phyloP scores from a whole-genome alignment of 1,140 invertebrate species.

The Maconellicoccus hirsutus region DNA sequence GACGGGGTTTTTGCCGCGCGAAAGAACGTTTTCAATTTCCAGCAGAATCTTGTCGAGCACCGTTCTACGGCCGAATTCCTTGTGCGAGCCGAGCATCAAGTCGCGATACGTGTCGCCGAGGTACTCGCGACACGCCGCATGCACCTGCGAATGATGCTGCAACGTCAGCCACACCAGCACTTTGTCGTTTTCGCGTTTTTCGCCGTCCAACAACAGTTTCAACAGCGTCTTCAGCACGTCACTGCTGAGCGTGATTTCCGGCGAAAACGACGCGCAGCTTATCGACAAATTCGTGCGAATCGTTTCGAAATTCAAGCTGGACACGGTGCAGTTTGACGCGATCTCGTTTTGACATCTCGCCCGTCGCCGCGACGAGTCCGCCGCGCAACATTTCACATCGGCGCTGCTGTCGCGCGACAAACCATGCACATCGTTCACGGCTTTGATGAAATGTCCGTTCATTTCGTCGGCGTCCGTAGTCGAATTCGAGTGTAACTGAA shows the following conservation, averaged over 20 bases:
- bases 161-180: too few species aligned
- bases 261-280: not conserved
- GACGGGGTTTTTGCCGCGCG: not conserved
- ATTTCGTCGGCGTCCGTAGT: too few species aligned
- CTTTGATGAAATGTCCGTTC: not conserved
- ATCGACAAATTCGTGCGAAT: not conserved
- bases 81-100: not conserved
- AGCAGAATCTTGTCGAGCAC: not conserved
- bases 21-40: not conserved
- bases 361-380: too few species aligned
- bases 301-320: not conserved
- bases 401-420: too few species aligned
- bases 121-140: not conserved
- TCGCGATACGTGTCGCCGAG: not conserved
- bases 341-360: not conserved
- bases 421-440: not conserved
- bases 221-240: not conserved
- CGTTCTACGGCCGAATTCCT: not conserved
- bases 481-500: too few species aligned
- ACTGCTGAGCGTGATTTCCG: not conserved
- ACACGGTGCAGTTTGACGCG: not conserved
- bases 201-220: not conserved
- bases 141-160: not conserved
- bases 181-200: not conserved
- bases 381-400: too few species aligned